phyloP scores from a whole-genome alignment of 2,113 vertebrate genomes.

The Thymallus thymallus region DNA sequence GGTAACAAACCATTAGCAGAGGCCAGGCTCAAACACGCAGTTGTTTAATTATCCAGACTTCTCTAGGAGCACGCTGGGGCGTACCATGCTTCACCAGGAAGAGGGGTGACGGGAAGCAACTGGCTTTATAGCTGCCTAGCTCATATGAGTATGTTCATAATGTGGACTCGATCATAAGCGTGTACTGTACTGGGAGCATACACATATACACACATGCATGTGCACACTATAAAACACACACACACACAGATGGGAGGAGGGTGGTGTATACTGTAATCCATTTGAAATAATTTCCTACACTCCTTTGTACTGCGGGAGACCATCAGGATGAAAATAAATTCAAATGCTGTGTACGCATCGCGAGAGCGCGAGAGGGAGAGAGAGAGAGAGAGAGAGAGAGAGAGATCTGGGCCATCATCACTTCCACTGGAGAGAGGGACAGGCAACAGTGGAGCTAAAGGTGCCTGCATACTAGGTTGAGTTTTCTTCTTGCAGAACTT shows the following conservation, averaged over 20 bases:
- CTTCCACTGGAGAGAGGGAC: no score
- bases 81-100: slow-evolving; percentile 65
- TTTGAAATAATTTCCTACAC: slow-evolving; percentile 68
- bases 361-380: neutral
- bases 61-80: slow-evolving; percentile 46
- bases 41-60: slow-evolving; percentile 73
- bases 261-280: slow-evolving; percentile 54
- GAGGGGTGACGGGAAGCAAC: slow-evolving; percentile 16
- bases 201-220: neutral
- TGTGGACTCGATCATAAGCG: no score
- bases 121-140: slow-evolving; percentile 32
- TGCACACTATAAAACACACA: neutral
- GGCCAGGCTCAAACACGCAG: slow-evolving; percentile 58
- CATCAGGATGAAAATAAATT: slow-evolving; percentile 69
- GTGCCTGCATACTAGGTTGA: no score
- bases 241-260: neutral
- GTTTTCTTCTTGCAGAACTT: no score
- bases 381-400: no score
- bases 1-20: slow-evolving; percentile 71
- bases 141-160: slow-evolving; percentile 7
- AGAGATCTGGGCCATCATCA: no score
- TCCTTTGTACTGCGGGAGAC: slow-evolving; percentile 52
- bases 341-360: slow-evolving; percentile 56
- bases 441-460: no score
- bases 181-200: no score